phyloP scores from a whole-genome alignment of 2,113 vertebrate species.

The Oreotrochilus melanogaster region DNA sequence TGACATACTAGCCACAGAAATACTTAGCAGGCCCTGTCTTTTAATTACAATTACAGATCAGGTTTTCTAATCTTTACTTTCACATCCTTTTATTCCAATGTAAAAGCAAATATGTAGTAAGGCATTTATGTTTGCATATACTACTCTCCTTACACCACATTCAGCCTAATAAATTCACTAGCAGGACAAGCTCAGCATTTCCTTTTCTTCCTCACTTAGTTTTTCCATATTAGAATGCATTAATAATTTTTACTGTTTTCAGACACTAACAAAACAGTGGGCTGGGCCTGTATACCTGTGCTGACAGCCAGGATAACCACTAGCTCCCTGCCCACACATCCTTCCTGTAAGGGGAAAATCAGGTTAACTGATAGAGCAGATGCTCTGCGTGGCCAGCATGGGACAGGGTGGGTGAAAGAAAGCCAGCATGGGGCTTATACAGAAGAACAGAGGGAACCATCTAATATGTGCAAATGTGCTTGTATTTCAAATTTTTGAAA shows the following conservation, averaged over 20 bases:
- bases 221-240: not conserved
- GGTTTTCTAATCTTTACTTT: not conserved
- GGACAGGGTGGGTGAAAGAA: not conserved
- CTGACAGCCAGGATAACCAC: not conserved
- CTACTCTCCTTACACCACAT: not conserved
- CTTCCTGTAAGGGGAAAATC: not conserved
- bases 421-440: not conserved
- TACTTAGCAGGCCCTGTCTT: not conserved
- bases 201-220: not conserved
- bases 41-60: not conserved
- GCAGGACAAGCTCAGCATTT: not conserved
- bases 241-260: not conserved
- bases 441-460: not conserved
- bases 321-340: not conserved
- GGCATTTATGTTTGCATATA: not conserved
- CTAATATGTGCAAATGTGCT: rapidly evolving
- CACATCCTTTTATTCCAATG: not conserved
- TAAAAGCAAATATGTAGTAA: not conserved
- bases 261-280: not conserved
- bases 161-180: not conserved
- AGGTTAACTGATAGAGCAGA: not conserved
- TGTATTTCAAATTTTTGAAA: not conserved
- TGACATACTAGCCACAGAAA: not conserved
- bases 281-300: not conserved
- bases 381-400: not conserved